Percentiles rank a stretch among this genome's conserved stretches.
These are phyloP conservation scores for Salvator merianae DNA, from an alignment of 2,113 vertebrate genomes.

Conservation along the genomic window DNA sequence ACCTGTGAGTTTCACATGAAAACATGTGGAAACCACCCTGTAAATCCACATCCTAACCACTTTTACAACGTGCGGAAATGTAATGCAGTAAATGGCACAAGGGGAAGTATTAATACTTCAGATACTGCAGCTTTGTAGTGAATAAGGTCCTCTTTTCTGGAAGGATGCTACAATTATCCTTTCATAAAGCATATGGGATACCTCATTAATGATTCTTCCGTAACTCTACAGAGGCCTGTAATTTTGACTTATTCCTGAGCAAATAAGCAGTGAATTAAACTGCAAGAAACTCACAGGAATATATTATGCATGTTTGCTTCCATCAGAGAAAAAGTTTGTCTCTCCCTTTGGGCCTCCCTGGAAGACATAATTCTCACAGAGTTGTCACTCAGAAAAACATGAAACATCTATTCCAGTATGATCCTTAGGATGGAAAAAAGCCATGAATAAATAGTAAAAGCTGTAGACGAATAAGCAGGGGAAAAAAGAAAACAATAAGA, in stretches of 20 bases:
- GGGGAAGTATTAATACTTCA: no score
- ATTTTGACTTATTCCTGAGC: background rate
- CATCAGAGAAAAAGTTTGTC: background rate
- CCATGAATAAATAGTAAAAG: background rate
- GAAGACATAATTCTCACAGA: background rate
- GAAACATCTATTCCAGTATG: background rate
- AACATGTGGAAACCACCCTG: no score
- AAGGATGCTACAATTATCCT: no score
- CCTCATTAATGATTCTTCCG: no score
- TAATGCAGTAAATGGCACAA: no score
- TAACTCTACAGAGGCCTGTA: no score
- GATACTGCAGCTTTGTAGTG: no score
- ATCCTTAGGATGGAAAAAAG: background rate
- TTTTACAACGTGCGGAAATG: no score
- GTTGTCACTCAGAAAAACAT: background rate
- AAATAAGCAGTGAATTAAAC: background rate
- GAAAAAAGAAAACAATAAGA: background rate
- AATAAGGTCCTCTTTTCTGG: no score
- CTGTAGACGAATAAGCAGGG: background rate
- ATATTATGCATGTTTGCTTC: background rate
- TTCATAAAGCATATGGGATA: no score
- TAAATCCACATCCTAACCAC: no score
- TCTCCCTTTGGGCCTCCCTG: background rate
- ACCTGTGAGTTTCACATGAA: no score
- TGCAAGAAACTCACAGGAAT: background rate